Percentiles rank a stretch among this genome's conserved stretches.
These are phyloP conservation scores for Lacanobia oleracea DNA, from an alignment of 2,888 invertebrate genomes.

Conservation along the genomic window DNA sequence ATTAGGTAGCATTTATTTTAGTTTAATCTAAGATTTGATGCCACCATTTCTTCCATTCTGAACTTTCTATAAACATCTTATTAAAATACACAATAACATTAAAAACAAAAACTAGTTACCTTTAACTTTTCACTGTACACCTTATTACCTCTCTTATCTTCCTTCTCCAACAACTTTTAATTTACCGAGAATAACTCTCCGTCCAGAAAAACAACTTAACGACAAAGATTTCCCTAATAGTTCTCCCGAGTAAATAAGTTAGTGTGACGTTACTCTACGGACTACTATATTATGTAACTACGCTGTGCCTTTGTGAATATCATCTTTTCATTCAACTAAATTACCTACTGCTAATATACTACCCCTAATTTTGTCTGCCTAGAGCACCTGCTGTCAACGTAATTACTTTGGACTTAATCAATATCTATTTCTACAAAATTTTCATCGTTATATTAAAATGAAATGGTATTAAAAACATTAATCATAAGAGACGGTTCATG, in stretches of 20 bases:
- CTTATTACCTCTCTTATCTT: conserved; percentile 13
- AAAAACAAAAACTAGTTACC: conserved; percentile 1
- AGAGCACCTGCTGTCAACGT: conserved; percentile 41
- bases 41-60: too few species aligned
- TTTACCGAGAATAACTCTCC: conserved; percentile 37
- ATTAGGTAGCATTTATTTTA: background rate
- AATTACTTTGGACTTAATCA: conserved; percentile 44
- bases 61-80: background rate
- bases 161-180: conserved; percentile 35
- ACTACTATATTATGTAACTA: conserved; percentile 35
- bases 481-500: conserved; percentile 9
- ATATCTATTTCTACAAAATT: conserved; percentile 29
- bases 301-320: conserved; percentile 25
- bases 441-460: conserved; percentile 33
- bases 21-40: too few species aligned
- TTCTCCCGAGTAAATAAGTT: conserved; percentile 55
- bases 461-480: conserved; percentile 12
- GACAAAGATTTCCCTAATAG: conserved; percentile 57
- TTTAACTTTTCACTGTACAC: conserved; percentile 15
- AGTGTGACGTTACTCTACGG: conserved; percentile 34
- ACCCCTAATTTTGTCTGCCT: conserved; percentile 47
- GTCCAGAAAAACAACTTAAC: conserved; percentile 41
- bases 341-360: conserved; percentile 22
- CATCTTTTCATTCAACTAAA: conserved; percentile 51
- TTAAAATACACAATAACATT: background rate